Percentiles rank a stretch among this genome's conserved stretches.
These are phyloP conservation scores for Leptarthrus brevirostris DNA, from an alignment of 2,888 invertebrate species.

Conservation along the genomic window DNA sequence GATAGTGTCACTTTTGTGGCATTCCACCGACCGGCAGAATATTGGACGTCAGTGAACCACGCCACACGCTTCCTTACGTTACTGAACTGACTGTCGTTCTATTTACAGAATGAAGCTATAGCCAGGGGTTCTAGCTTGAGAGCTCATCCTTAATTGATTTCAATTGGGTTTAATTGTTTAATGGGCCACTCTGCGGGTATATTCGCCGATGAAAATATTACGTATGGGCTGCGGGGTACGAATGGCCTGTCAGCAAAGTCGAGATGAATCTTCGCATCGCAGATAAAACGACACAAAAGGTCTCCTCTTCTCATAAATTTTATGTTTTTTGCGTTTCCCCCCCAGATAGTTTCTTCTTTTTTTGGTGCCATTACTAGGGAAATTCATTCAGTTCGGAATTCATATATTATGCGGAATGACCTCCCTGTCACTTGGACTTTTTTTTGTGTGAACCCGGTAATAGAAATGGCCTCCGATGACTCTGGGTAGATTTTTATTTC, in stretches of 20 bases:
- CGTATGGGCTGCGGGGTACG: slow-evolving; percentile 9
- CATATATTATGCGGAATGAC: slow-evolving; percentile 40
- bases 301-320: slow-evolving; percentile 46
- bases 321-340: slow-evolving; percentile 32
- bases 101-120: slow-evolving; percentile 40
- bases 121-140: slow-evolving; percentile 45
- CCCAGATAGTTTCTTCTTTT: slow-evolving; percentile 27
- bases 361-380: slow-evolving; percentile 8
- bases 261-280: slow-evolving; percentile 52
- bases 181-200: slow-evolving; percentile 56
- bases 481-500: not conserved
- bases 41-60: slow-evolving; percentile 36
- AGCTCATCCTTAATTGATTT: slow-evolving; percentile 57
- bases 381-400: slow-evolving; percentile 43
- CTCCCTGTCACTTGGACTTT: slow-evolving; percentile 32
- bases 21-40: slow-evolving; percentile 37
- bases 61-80: slow-evolving; percentile 7
- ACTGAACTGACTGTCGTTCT: slow-evolving; percentile 37
- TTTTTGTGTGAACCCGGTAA: slow-evolving; percentile 33
- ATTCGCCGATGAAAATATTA: slow-evolving; percentile 16
- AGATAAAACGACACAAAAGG: slow-evolving; percentile 49
- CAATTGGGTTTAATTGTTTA: slow-evolving; percentile 59
- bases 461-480: slow-evolving; percentile 37
- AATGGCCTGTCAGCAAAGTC: slow-evolving; percentile 31
- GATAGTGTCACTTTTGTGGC: slow-evolving; percentile 35